Evolutionary conservation across 2,888 invertebrate genomes (phyloP), one percentile per base, ranked within the genome.

Genomic region (Pseudoips prasinana): DNA sequence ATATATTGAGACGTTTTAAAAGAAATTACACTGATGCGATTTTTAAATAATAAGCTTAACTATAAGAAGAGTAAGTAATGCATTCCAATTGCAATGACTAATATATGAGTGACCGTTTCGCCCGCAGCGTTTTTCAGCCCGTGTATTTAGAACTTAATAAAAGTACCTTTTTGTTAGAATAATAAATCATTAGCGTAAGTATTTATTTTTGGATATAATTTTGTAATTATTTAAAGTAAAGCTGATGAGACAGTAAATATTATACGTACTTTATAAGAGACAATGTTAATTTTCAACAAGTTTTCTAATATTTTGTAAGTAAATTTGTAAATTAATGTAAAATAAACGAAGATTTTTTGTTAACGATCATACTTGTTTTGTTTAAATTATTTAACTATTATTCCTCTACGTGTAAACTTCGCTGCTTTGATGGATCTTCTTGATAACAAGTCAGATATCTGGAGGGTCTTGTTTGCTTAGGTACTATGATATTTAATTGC

Each of bases 261-360:
- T 63, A 69, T 67, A 57, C 68, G 64, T 57, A 54, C 34, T 46
- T 58, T 63, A 60, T 71, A 65, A 73, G 72, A 70, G 73, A 46
- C 48, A 52, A 82, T 80, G 82, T 84, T 84, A 82, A 78, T 75
- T 78, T 80, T 76, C 73, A 67, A 81, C 73, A 78, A 70, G 74
- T 83, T 75, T 73, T 64, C 71, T 43, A 48, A 30, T 66, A 62
- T 56, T 45, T 53, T 61, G 8, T 79, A 79, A 79, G 73, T 81
- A 56, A 47, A 55, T 77, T 60, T 88, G 86, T 87, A 87, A 87
- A 88, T 78, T 86, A 82, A 84, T 87, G 88, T 88, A 87, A 86
- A 88, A 86, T 86, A 85, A 88, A 88, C 64, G 71, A 82, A 83
- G 78, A 84, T 82, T 85, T 87, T 84, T 84, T 83, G 83, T 87